These are phyloP conservation scores for Erpetoichthys calabaricus DNA, from an alignment of 2,797 vertebrate genomes.

Conservation along the genomic window DNA sequence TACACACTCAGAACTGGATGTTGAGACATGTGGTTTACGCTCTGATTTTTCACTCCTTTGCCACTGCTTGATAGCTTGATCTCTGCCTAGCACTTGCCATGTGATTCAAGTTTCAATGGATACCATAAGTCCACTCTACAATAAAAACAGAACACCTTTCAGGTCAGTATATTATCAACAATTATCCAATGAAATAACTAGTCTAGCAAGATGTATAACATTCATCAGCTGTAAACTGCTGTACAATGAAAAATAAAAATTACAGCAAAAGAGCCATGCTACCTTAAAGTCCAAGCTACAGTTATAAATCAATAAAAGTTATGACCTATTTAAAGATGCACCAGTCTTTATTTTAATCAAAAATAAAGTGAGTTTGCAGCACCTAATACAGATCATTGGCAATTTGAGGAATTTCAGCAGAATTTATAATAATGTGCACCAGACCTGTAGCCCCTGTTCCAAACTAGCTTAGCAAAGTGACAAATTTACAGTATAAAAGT, in stretches of 20 bases:
- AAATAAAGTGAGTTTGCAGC: conserved; percentile 7
- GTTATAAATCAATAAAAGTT: conserved; percentile 50
- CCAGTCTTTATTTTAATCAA: conserved; percentile 50
- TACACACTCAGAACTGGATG: no score
- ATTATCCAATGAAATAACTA: conserved; percentile 68
- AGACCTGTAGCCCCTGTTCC: no score
- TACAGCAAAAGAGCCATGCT: conserved; percentile 87
- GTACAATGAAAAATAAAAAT: conserved; percentile 62
- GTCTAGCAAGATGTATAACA: conserved; percentile 82
- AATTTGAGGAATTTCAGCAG: no score
- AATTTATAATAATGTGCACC: no score
- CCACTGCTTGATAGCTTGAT: conserved; percentile 21
- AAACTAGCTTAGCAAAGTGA: no score
- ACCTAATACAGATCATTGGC: no score
- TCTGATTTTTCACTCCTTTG: no score
- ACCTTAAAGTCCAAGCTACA: conserved; percentile 96
- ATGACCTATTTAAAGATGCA: conserved; percentile 30
- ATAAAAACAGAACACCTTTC: conserved; percentile 72
- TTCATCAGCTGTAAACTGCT: conserved; percentile 79
- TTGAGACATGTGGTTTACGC: no score
- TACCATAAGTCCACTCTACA: conserved; percentile 50
- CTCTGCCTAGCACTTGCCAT: conserved; percentile 57
- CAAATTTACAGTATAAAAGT: no score
- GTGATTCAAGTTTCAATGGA: conserved; percentile 59
- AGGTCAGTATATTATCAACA: conserved; percentile 72